These are phyloP conservation scores for Sarcophaga variegata DNA, from an alignment of 2,888 invertebrate genomes.

Conservation along the genomic window DNA sequence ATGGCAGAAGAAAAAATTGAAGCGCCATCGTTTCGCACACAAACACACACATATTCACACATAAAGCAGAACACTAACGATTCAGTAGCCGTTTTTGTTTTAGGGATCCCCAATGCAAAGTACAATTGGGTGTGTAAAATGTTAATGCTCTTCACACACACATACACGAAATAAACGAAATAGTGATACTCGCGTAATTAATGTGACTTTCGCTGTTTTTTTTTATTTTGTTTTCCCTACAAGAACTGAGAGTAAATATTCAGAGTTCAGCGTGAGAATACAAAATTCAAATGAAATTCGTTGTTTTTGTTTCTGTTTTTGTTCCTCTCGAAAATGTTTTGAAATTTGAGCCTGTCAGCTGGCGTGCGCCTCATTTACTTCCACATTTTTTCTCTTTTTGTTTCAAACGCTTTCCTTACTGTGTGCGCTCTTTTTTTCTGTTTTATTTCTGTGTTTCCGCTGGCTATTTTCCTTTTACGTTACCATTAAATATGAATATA, in stretches of 20 bases:
- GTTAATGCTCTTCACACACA: neutral
- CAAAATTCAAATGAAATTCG: neutral
- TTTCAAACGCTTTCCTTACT: neutral
- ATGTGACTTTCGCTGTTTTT: neutral
- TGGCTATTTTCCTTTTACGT: slow-evolving; percentile 60
- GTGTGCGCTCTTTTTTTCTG: slow-evolving; percentile 11
- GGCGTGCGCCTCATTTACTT: slow-evolving; percentile 66
- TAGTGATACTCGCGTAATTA: neutral
- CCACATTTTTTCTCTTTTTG: slow-evolving; percentile 48
- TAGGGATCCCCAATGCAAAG: slow-evolving; percentile 58
- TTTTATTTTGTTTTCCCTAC: neutral
- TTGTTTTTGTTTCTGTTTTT: neutral
- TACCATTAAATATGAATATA: slow-evolving; percentile 27
- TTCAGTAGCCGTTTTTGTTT: slow-evolving; percentile 55
- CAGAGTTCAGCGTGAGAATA: neutral
- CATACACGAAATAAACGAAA: neutral
- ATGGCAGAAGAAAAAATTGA: slow-evolving; percentile 13
- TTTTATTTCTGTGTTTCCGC: slow-evolving; percentile 42
- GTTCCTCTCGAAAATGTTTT: slow-evolving; percentile 42
- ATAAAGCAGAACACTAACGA: neutral
- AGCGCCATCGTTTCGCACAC: slow-evolving; percentile 64
- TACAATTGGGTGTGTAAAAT: slow-evolving; percentile 2
- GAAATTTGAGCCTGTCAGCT: slow-evolving; percentile 70
- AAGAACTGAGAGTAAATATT: neutral
- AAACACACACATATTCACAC: neutral